Percentiles rank a stretch among this genome's conserved stretches.
These are phyloP conservation scores for Drosophila santomea DNA, from an alignment of 1,140 invertebrate genomes.

Conservation along the genomic window DNA sequence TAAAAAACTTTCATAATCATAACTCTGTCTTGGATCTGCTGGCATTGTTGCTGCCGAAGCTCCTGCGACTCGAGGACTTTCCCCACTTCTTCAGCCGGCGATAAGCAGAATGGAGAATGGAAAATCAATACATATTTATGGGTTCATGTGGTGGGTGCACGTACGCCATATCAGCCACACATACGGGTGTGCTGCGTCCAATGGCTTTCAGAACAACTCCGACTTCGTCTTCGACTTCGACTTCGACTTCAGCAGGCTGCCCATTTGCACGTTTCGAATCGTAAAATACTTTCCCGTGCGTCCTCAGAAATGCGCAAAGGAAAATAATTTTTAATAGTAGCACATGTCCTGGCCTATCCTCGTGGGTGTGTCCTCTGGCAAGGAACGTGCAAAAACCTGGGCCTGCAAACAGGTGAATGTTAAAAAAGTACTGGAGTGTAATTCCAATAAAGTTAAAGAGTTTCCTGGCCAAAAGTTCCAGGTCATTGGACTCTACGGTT, in stretches of 20 bases:
- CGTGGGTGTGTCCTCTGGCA: conserved; percentile 13
- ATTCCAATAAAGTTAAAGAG: neutral
- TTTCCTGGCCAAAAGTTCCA: no score
- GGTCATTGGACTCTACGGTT: neutral
- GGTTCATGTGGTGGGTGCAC: conserved; percentile 74
- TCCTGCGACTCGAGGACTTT: conserved; percentile 10
- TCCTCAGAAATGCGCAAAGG: conserved; percentile 37
- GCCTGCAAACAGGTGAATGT: conserved; percentile 1
- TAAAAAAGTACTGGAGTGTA: neutral
- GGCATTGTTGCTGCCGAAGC: conserved; percentile 38
- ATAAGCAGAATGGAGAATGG: conserved; percentile 52
- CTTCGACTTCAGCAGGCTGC: conserved; percentile 7
- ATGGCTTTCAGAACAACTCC: conserved; percentile 25
- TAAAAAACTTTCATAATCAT: conserved; percentile 78
- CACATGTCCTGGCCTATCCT: conserved; percentile 33
- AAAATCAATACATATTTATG: conserved; percentile 82
- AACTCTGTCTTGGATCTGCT: conserved; percentile 56
- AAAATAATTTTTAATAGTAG: conserved; percentile 54
- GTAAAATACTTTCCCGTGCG: conserved; percentile 60
- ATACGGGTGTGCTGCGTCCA: conserved; percentile 42
- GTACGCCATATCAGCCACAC: conserved; percentile 63
- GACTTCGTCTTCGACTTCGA: neutral
- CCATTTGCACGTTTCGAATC: conserved; percentile 60
- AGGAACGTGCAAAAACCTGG: conserved; percentile 6
- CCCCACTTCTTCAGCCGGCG: conserved; percentile 16